phyloP scores from a whole-genome alignment of 2,113 vertebrate genomes.

The Pseudopodoces humilis region DNA sequence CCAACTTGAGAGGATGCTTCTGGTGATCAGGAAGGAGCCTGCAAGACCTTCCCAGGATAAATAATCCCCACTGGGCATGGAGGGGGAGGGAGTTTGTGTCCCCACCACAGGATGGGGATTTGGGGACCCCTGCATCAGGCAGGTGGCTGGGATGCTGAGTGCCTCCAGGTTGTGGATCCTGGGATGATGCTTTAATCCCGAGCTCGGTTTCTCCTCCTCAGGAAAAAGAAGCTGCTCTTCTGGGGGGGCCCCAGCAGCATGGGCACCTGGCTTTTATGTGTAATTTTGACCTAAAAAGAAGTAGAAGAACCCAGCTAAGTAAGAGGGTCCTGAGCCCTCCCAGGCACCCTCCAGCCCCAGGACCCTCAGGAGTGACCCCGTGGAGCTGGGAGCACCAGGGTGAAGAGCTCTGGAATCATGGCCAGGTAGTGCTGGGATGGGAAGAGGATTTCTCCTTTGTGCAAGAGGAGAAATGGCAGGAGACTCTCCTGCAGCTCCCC shows the following conservation, averaged over 20 bases:
- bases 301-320: background rate
- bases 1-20: background rate
- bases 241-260: constrained; percentile 89
- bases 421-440: background rate
- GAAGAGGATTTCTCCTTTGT: background rate
- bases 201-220: constrained; percentile 85
- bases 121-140: background rate
- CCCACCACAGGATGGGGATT: background rate
- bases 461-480: background rate
- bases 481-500: background rate
- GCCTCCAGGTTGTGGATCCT: background rate
- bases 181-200: constrained; percentile 73
- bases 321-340: background rate
- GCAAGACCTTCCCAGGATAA: background rate
- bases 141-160: background rate
- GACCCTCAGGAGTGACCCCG: background rate
- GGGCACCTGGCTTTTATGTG: constrained; percentile 96
- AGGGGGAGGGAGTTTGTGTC: background rate
- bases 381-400: too few relatives aligned
- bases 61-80: background rate
- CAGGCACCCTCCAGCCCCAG: background rate
- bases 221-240: constrained; percentile 92
- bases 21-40: background rate
- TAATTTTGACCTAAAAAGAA: constrained; percentile 86
- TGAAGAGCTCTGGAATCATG: accelerated